Evolutionary conservation across 2,888 invertebrate genomes (phyloP), one percentile per base, ranked within the genome.

Genomic region (Thecophora atra): DNA sequence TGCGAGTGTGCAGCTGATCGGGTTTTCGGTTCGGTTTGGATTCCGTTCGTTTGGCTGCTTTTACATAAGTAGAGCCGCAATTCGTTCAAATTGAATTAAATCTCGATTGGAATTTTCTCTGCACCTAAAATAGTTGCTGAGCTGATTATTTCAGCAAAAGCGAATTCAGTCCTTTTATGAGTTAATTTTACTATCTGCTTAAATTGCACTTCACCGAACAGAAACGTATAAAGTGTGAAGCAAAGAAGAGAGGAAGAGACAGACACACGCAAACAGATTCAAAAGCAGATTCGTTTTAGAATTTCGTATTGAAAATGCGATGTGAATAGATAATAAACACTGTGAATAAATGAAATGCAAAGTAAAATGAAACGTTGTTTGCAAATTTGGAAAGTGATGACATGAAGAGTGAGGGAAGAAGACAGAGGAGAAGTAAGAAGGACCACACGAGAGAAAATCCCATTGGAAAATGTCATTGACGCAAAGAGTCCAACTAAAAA

Each of bases 11-110:
- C 11, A 52, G 19, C 19, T 52, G 17, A 1, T 52, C 11, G 21
- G 8, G 8, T 54, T 54, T 54, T 51, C 19, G 47, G 11, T 56
- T 19, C 58, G 58, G 58, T 8, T 58, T 6, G 26, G 5, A 19
- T 17, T 58, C 2, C 17, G 26, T 15, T 56, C 26, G 56, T 58
- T 24, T 58, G 58, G 17, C 56, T 67, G 56, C 21, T 19, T 13
- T 42, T 58, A n/a, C n/a, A n/a, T n/a, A 15, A 26, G 28, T 37
- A 15, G 47, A 28, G 37, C 26, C 54, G 19, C 30, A 67, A 67
- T 67, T 67, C 54, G 67, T 67, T 30, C 67, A 37, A 67, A 67
- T 67, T 54, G 52, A 67, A 56, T 68, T 58, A 21, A 68, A 68
- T 24, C 56, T 54, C 24, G 24, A 64, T 64, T 64, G 47, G 44